These are phyloP conservation scores for Polydrusus cervinus DNA, from an alignment of 2,888 invertebrate genomes.

Conservation along the genomic window DNA sequence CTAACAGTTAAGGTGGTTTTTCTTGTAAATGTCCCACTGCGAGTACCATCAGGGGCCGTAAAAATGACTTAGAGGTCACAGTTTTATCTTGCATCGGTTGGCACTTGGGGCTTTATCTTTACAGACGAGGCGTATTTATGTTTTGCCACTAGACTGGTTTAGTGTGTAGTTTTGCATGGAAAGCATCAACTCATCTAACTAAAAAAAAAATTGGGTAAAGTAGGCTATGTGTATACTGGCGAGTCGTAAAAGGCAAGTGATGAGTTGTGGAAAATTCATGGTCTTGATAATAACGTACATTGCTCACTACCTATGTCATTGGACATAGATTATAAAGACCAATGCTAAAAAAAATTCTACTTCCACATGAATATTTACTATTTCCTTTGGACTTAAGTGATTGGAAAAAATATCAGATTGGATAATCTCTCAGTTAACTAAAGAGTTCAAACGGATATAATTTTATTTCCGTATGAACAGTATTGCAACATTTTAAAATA, in stretches of 20 bases:
- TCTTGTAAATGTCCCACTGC: conserved; percentile 27
- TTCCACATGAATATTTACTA: no score
- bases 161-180: conserved; percentile 4
- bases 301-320: no score
- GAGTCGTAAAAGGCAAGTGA: no score
- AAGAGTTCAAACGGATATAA: no score
- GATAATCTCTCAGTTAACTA: no score
- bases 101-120: conserved; percentile 5
- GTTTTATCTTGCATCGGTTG: conserved; percentile 19
- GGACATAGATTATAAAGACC: no score
- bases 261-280: no score
- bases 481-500: no score
- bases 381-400: no score
- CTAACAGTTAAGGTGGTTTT: conserved; percentile 31
- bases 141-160: conserved; percentile 24
- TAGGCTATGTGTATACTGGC: neutral
- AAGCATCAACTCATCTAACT: neutral
- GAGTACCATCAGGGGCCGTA: conserved; percentile 20
- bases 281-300: neutral
- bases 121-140: conserved; percentile 15
- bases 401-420: no score
- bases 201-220: neutral
- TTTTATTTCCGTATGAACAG: no score
- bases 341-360: no score
- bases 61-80: conserved; percentile 25